These are phyloP conservation scores for Morinoia aosen DNA, from an alignment of 2,888 invertebrate species.

Conservation along the genomic window DNA sequence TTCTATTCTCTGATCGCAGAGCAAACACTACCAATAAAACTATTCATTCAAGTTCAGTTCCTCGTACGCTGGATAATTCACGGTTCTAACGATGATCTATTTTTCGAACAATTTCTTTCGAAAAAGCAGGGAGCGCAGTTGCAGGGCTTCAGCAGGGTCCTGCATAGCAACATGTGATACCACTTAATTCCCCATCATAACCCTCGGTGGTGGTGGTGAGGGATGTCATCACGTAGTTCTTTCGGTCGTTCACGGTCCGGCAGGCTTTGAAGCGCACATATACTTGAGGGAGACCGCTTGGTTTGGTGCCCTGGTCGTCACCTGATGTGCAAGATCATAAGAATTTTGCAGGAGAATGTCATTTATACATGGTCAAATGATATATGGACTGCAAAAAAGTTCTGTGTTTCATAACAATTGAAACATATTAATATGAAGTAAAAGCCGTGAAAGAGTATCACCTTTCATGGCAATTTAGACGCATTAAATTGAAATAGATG, in stretches of 20 bases:
- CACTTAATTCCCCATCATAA: background rate
- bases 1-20: too few species aligned
- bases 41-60: background rate
- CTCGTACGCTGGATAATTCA: background rate
- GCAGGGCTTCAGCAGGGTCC: background rate
- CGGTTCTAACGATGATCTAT: background rate
- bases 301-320: background rate
- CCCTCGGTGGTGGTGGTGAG: background rate
- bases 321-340: background rate
- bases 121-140: background rate
- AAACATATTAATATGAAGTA: too few species aligned
- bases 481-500: too few species aligned
- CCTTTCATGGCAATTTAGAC: too few species aligned
- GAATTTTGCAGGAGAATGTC: too few species aligned
- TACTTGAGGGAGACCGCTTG: background rate
- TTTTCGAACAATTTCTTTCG: background rate
- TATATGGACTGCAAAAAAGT: too few species aligned
- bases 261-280: background rate
- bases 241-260: background rate
- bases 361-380: too few species aligned
- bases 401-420: too few species aligned
- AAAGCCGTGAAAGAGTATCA: too few species aligned
- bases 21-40: too few species aligned
- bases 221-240: constrained; percentile 11
- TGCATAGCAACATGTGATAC: background rate